Conservation (phyloP, 2,888 invertebrate genomes). For the Cephonodes hylas region DNA sequence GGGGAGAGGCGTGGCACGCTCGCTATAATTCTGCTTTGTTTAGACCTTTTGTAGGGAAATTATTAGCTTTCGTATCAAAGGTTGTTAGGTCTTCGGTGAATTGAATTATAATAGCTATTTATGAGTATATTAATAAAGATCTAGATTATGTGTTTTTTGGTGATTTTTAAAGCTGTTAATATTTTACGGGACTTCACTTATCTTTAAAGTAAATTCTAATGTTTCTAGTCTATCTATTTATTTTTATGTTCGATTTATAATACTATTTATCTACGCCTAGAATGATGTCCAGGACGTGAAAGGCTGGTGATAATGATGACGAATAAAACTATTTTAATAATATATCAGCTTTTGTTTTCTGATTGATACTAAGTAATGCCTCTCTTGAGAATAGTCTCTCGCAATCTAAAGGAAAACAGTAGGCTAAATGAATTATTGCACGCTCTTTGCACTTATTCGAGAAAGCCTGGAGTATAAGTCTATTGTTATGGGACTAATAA, state of each 20-base stretch:
- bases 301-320: too few relatives aligned
- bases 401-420: background rate
- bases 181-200: too few relatives aligned
- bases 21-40: background rate
- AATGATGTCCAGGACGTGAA: too few relatives aligned
- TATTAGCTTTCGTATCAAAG: background rate
- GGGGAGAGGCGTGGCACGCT: background rate
- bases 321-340: too few relatives aligned
- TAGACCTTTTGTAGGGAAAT: background rate
- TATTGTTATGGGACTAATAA: conserved; percentile 1
- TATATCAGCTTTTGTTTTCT: background rate
- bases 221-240: too few relatives aligned
- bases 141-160: too few relatives aligned
- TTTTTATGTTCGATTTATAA: too few relatives aligned
- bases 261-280: too few relatives aligned
- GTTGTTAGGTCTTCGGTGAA: background rate
- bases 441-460: background rate
- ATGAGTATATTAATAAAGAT: too few relatives aligned
- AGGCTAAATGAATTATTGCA: background rate
- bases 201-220: too few relatives aligned
- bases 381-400: background rate
- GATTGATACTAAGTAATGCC: background rate
- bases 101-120: too few relatives aligned
- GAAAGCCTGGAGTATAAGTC: background rate
- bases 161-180: too few relatives aligned